phyloP scores from a whole-genome alignment of 2,113 vertebrate species.

The Rhinopomastus cyanomelas region DNA sequence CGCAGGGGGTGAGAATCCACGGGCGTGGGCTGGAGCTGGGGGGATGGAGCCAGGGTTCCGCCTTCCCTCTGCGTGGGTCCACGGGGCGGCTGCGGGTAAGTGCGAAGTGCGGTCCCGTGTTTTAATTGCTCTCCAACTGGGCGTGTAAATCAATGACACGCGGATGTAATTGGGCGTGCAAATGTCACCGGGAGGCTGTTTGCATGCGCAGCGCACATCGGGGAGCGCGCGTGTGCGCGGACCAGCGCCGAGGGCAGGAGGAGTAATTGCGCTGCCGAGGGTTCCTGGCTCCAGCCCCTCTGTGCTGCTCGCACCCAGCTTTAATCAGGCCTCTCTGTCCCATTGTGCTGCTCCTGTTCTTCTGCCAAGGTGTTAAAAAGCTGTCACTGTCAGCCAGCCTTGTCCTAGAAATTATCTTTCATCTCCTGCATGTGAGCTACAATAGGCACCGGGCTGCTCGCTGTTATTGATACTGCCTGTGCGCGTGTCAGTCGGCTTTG shows the following conservation, averaged over 20 bases:
- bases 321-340: constrained; percentile 54
- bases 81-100: background rate
- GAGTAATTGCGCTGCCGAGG: background rate
- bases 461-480: constrained; percentile 53
- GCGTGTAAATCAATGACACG: constrained; percentile 60
- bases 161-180: constrained; percentile 62
- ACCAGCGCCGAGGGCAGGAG: background rate
- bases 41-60: background rate
- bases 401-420: constrained; percentile 67
- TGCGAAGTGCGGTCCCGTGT: background rate
- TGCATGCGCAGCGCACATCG: constrained; percentile 26
- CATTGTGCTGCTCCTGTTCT: constrained; percentile 19
- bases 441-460: constrained; percentile 32
- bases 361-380: constrained; percentile 35
- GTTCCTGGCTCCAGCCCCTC: background rate
- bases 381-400: constrained; percentile 52
- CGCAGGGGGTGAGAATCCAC: background rate
- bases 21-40: accelerated
- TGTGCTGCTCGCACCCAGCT: constrained; percentile 21
- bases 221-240: background rate
- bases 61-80: background rate
- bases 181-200: constrained; percentile 53
- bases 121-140: constrained; percentile 45
- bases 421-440: constrained; percentile 47
- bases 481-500: constrained; percentile 45